Conservation (phyloP, 2,113 vertebrate species). For the Polypterus senegalus region DNA sequence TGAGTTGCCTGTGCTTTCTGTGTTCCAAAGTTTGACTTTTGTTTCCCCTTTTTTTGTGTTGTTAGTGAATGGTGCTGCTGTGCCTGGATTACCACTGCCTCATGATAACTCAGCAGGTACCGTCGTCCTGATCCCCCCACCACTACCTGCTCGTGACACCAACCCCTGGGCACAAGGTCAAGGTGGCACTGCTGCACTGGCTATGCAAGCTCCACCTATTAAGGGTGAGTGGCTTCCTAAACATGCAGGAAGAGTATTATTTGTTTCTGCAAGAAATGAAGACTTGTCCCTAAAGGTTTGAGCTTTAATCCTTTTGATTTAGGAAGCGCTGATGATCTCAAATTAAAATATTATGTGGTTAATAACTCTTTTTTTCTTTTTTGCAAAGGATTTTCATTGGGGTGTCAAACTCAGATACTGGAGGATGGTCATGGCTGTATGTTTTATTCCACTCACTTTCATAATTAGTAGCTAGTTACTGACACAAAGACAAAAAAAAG, state of each 20-base stretch:
- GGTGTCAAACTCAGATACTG: no score
- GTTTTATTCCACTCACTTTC: no score
- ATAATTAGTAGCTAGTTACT: no score
- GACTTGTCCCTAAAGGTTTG: not conserved
- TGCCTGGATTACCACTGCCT: conserved; percentile 64
- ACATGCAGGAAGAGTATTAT: not conserved
- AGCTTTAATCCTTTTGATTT: no score
- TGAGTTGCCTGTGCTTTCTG: not conserved
- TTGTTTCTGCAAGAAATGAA: not conserved
- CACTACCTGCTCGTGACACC: conserved; percentile 85
- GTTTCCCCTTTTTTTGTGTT: conserved; percentile 47
- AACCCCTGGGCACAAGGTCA: conserved; percentile 91
- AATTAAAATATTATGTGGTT: no score
- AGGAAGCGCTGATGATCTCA: no score
- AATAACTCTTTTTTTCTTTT: no score
- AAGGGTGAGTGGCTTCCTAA: no score
- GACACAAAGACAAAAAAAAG: no score
- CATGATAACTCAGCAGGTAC: conserved; percentile 51
- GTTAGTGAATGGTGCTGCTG: conserved; percentile 83
- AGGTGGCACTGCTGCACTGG: conserved; percentile 29
- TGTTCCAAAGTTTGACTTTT: not conserved
- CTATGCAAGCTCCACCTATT: conserved; percentile 43
- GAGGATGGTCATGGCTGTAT: no score
- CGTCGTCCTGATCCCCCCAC: conserved; percentile 46
- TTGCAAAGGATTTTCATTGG: no score